These are phyloP conservation scores for Varroa destructor DNA, from an alignment of 1,140 invertebrate species.

Conservation along the genomic window DNA sequence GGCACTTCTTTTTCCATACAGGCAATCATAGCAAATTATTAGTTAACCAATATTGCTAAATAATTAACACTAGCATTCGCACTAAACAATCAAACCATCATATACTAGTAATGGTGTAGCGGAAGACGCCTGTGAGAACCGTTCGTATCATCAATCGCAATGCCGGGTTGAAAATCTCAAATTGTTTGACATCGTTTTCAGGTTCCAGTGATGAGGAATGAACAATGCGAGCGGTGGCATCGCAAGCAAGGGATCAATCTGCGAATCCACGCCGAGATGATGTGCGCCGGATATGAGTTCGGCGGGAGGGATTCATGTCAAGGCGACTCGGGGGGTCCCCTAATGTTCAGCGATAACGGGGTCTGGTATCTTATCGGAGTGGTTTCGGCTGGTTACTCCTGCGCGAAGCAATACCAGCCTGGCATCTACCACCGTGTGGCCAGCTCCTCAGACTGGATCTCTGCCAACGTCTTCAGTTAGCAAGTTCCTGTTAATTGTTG, in stretches of 20 bases:
- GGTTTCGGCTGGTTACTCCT: conserved; percentile 69
- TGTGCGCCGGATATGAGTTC: conserved; percentile 81
- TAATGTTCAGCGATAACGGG: conserved; percentile 50
- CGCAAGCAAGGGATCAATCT: conserved; percentile 61
- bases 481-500: not conserved
- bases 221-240: conserved; percentile 59
- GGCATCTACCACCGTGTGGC: conserved; percentile 87
- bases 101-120: too few relatives aligned
- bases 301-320: conserved; percentile 61
- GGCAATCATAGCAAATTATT: too few relatives aligned
- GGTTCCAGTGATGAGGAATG: conserved; percentile 37
- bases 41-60: too few relatives aligned
- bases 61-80: too few relatives aligned
- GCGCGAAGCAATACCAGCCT: conserved; percentile 66
- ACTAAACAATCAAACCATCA: too few relatives aligned
- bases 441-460: conserved; percentile 83
- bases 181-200: conserved; percentile 15
- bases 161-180: too few relatives aligned
- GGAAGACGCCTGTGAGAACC: too few relatives aligned
- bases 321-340: conserved; percentile 68
- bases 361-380: conserved; percentile 68
- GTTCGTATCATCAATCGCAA: too few relatives aligned
- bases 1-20: too few relatives aligned
- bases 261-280: conserved; percentile 87
- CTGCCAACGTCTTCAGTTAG: conserved; percentile 38